Conservation (phyloP, 2,888 invertebrate genomes). For the Thereva unica region DNA sequence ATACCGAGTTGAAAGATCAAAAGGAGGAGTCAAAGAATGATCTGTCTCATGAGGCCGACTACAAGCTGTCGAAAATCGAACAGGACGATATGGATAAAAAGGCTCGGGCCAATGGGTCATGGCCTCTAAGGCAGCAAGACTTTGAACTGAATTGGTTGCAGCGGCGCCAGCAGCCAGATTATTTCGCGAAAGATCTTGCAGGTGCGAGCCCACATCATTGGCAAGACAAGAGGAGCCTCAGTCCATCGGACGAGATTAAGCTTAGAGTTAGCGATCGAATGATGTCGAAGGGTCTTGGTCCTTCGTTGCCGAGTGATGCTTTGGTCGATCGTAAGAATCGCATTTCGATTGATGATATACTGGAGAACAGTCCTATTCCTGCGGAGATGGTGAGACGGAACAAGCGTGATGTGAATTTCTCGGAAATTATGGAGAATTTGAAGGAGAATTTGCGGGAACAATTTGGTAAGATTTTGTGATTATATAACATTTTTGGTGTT, state of each 20-base stretch:
- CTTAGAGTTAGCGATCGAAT: constrained; percentile 53
- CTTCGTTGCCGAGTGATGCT: constrained; percentile 52
- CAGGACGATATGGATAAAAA: constrained; percentile 49
- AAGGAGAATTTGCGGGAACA: no score
- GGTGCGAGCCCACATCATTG: constrained; percentile 43
- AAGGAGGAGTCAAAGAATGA: constrained; percentile 48
- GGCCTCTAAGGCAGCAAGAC: constrained; percentile 21
- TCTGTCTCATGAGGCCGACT: constrained; percentile 56
- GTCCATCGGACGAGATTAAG: constrained; percentile 53
- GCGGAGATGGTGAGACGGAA: no score
- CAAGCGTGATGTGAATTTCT: no score
- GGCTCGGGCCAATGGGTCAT: neutral
- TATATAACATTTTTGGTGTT: no score
- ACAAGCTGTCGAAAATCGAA: constrained; percentile 56
- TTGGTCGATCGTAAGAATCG: neutral
- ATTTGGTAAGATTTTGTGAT: no score
- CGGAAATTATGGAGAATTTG: no score
- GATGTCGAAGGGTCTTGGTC: constrained; percentile 51
- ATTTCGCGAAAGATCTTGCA: neutral
- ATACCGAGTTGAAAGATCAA: constrained; percentile 45
- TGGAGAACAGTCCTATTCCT: neutral
- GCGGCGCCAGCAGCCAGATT: neutral
- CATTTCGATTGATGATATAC: neutral
- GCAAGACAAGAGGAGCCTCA: constrained; percentile 41
- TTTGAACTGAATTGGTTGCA: constrained; percentile 19